Evolutionary conservation across 2,888 invertebrate genomes (phyloP).

Genomic region (Napeogenes inachia): DNA sequence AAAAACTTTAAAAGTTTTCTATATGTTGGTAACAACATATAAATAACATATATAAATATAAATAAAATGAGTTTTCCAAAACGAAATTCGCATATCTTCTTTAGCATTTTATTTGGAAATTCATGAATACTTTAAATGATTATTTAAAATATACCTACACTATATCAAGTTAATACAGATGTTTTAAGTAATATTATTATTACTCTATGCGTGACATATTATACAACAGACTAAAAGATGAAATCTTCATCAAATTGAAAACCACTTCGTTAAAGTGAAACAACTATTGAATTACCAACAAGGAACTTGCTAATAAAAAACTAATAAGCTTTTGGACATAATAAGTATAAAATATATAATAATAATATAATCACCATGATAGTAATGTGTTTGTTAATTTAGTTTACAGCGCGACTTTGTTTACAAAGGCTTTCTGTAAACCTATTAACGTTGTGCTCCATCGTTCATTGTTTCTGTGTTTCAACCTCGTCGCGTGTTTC

Average conservation of each 20-base stretch:
- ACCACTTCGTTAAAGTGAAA: too few relatives aligned
- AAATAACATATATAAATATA: too few relatives aligned
- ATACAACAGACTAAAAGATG: too few relatives aligned
- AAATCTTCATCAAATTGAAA: too few relatives aligned
- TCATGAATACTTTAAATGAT: slow-evolving; percentile 23
- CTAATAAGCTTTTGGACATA: background rate
- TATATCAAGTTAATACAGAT: slow-evolving; percentile 18
- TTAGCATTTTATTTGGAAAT: slow-evolving; percentile 18
- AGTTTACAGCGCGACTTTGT: slow-evolving; percentile 5
- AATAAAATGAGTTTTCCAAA: too few relatives aligned
- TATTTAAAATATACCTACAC: slow-evolving; percentile 19
- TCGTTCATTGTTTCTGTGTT: background rate
- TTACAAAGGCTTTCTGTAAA: slow-evolving; percentile 1
- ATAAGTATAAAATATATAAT: background rate
- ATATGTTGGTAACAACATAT: too few relatives aligned
- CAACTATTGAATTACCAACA: too few relatives aligned
- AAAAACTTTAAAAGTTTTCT: too few relatives aligned
- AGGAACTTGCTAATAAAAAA: too few relatives aligned
- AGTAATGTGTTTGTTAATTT: slow-evolving; percentile 4
- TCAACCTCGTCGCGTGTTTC: background rate
- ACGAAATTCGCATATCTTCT: slow-evolving; percentile 11
- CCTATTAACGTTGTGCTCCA: background rate
- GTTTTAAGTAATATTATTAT: slow-evolving; percentile 14
- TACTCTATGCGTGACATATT: slow-evolving; percentile 7
- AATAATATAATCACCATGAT: background rate